These are phyloP conservation scores for Chlorops oryzae DNA, from an alignment of 1,140 invertebrate genomes.

Conservation along the genomic window DNA sequence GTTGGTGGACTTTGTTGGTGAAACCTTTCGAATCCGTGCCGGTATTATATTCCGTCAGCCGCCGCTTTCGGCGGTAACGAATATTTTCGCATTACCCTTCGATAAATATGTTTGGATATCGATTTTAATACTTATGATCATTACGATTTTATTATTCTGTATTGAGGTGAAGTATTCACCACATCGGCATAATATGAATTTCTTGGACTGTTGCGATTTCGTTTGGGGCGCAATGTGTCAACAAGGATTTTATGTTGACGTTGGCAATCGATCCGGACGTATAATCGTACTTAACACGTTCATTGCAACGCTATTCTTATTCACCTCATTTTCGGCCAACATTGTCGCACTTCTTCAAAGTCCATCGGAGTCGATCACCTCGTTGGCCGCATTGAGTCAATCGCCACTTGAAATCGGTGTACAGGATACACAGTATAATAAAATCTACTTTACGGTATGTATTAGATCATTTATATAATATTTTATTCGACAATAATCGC, in stretches of 20 bases:
- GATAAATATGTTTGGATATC: slow-evolving; percentile 57
- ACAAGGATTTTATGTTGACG: slow-evolving; percentile 53
- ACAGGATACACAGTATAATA: slow-evolving; percentile 55
- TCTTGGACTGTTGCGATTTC: slow-evolving; percentile 49
- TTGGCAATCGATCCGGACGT: slow-evolving; percentile 48
- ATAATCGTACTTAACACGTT: slow-evolving; percentile 53
- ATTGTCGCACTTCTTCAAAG: slow-evolving; percentile 57
- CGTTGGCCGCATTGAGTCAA: slow-evolving; percentile 50
- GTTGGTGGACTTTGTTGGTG: slow-evolving; percentile 50
- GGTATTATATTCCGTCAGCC: slow-evolving; percentile 59
- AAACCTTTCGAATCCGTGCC: slow-evolving; percentile 51
- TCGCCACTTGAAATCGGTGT: slow-evolving; percentile 53
- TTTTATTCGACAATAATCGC: background rate
- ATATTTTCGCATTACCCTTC: slow-evolving; percentile 62
- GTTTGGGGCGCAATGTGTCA: slow-evolving; percentile 57
- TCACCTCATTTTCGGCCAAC: slow-evolving; percentile 57
- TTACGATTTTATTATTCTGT: slow-evolving; percentile 33
- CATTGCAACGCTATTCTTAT: slow-evolving; percentile 52
- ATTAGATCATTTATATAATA: background rate
- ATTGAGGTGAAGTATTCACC: slow-evolving; percentile 29
- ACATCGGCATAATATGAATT: slow-evolving; percentile 36
- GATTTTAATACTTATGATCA: slow-evolving; percentile 36
- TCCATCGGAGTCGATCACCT: slow-evolving; percentile 52
- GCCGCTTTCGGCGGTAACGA: slow-evolving; percentile 58
- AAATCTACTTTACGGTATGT: slow-evolving; percentile 52